Percentiles rank a stretch among this genome's conserved stretches.
Evolutionary conservation across 2,888 invertebrate species (phyloP).

Genomic region (Deilephila elpenor): DNA sequence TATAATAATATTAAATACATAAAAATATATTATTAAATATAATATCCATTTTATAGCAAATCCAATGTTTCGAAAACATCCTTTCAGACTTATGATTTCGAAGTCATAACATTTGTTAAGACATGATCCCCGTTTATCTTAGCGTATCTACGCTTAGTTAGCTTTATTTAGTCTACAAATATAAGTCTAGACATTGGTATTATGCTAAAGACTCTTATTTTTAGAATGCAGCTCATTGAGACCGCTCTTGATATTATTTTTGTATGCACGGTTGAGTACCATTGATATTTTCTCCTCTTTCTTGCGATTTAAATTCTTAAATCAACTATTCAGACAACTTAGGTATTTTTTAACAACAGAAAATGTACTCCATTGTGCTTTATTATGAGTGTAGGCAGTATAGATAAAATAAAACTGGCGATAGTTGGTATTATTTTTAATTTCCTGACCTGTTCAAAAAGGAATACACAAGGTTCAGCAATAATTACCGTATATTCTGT

Average conservation of each 20-base stretch:
- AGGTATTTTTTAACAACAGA: no score
- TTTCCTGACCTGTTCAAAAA: no score
- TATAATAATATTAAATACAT: no score
- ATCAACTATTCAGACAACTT: no score
- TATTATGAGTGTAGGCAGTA: no score
- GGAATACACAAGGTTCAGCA: no score
- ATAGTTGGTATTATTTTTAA: no score
- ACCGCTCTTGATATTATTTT: background rate
- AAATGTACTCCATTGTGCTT: no score
- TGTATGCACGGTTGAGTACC: background rate
- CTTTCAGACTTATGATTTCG: conserved; percentile 19
- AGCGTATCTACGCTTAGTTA: conserved; percentile 16
- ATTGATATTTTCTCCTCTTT: no score
- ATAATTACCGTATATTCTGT: no score
- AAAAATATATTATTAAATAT: background rate
- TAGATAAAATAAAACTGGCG: no score
- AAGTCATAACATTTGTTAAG: conserved; percentile 27
- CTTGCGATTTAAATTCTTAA: no score
- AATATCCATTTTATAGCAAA: background rate
- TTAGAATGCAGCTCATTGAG: background rate
- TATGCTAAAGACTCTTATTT: conserved; percentile 7
- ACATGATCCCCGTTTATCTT: conserved; percentile 21
- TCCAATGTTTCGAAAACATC: background rate
- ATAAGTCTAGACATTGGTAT: conserved; percentile 9
- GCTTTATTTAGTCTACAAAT: conserved; percentile 19